Evolutionary conservation across 2,888 invertebrate species (phyloP).

Genomic region (Lasioglossum lativentre): DNA sequence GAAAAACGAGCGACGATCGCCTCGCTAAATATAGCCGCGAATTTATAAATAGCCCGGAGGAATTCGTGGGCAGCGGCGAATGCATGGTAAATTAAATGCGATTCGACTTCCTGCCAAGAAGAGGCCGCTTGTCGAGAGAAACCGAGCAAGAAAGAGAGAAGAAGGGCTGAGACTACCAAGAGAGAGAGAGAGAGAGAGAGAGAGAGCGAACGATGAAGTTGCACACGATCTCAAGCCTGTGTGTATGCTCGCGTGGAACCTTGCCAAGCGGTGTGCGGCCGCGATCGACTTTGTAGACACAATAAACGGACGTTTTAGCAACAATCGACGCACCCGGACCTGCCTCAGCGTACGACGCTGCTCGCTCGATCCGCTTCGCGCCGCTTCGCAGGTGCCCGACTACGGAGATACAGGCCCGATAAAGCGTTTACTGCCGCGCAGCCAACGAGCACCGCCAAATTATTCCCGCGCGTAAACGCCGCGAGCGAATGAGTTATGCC

Average conservation of each 20-base stretch:
- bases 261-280: slow-evolving; percentile 54
- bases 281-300: slow-evolving; percentile 60
- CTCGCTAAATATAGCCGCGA: slow-evolving; percentile 40
- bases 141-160: slow-evolving; percentile 5
- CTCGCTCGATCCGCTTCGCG: neutral
- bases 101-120: slow-evolving; percentile 67
- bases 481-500: slow-evolving; percentile 23
- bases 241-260: slow-evolving; percentile 48
- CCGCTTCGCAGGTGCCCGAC: slow-evolving; percentile 32
- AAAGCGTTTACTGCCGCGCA: slow-evolving; percentile 31
- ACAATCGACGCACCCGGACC: slow-evolving; percentile 54
- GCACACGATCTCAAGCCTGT: slow-evolving; percentile 20
- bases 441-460: slow-evolving; percentile 31
- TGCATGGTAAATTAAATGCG: slow-evolving; percentile 56
- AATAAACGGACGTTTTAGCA: slow-evolving; percentile 62
- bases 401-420: slow-evolving; percentile 38
- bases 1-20: neutral
- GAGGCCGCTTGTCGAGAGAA: slow-evolving; percentile 27
- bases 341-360: slow-evolving; percentile 36
- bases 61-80: slow-evolving; percentile 52
- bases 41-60: slow-evolving; percentile 52
- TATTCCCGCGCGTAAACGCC: slow-evolving; percentile 31
- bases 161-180: neutral
- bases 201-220: neutral
- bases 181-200: slow-evolving; percentile 17